Evolutionary conservation across 2,113 vertebrate species (phyloP), one percentile per base, ranked within the genome.

Genomic region (Phylloscopus whistleri): DNA sequence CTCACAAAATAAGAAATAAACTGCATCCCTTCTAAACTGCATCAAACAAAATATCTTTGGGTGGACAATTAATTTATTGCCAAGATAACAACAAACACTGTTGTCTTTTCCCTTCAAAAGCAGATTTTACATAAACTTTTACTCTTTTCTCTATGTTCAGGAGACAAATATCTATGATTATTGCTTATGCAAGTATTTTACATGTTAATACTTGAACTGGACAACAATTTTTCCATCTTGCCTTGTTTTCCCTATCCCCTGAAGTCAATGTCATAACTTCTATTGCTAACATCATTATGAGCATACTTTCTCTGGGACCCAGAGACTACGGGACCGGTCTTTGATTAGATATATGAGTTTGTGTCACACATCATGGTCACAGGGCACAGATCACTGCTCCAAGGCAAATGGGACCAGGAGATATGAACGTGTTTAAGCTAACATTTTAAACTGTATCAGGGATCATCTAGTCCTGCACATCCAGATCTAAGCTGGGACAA

Each of bases 321-420:
- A 44, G 35, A 3, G 1, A 31, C 59, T 49, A 31, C 0, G 0
- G 31, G 20, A 72, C 16, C 16, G 55, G 28, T n/a, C 43, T 33
- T 89, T 51, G 41, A 55, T 82, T 64, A 73, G 8, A 49, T 19
- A 16, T 55, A 11, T 18, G 48, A 70, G 4, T 41, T 28, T 79
- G 26, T 62, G 52, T 76, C 35, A 53, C 5, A 9, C 7, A 5
- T 23, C 16, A 48, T 16, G 27, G 41, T 48, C 46, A 60, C 58
- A 80, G 16, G 30, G 20, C n/a, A 66, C 23, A 68, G 70, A 69
- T 20, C 70, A 72, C 52, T 86, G 17, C 60, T 67, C 27, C 60
- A 78, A 85, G 72, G 33, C 27, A 68, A 56, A 20, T 7, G 59
- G 44, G 17, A 73, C 30, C 35, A 92, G 33, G 31, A 87, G 35